Conservation (phyloP, 1,140 invertebrate genomes). For the Thaumatotibia leucotreta region DNA sequence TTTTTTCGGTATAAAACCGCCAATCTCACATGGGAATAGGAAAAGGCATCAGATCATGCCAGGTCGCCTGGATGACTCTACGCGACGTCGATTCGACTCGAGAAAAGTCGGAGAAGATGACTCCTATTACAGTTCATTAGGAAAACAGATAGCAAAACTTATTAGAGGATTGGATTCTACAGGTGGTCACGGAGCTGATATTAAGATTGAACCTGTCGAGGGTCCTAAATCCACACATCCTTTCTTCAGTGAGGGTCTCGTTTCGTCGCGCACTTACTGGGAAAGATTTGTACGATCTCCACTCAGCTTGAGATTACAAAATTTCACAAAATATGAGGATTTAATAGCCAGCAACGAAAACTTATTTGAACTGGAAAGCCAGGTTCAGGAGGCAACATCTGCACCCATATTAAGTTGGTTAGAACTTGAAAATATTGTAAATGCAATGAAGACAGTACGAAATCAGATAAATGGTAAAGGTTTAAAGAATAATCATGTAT, state of each 20-base stretch:
- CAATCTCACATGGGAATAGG: not conserved
- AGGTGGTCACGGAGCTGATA: constrained; percentile 26
- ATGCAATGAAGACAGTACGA: constrained; percentile 36
- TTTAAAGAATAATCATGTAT: constrained; percentile 15
- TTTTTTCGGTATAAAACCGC: not conserved
- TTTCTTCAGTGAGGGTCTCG: constrained; percentile 39
- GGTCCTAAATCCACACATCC: constrained; percentile 21
- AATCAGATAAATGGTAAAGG: constrained; percentile 19
- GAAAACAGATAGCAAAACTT: constrained; percentile 58
- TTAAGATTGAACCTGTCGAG: constrained; percentile 35
- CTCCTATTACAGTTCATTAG: constrained; percentile 49
- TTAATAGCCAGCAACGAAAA: constrained; percentile 49
- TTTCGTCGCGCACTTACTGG: constrained; percentile 51
- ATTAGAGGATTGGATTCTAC: constrained; percentile 43
- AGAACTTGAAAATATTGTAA: constrained; percentile 61
- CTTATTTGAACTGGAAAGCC: constrained; percentile 53
- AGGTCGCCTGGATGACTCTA: not conserved
- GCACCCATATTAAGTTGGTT: constrained; percentile 41
- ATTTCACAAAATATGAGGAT: constrained; percentile 30
- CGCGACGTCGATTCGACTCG: not conserved
- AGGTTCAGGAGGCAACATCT: constrained; percentile 40
- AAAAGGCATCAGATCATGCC: not conserved
- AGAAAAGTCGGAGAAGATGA: constrained; percentile 23
- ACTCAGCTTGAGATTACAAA: constrained; percentile 23
- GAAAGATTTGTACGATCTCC: constrained; percentile 60